Conservation (phyloP, 2,113 vertebrate genomes). For the Lasiurus borealis region DNA sequence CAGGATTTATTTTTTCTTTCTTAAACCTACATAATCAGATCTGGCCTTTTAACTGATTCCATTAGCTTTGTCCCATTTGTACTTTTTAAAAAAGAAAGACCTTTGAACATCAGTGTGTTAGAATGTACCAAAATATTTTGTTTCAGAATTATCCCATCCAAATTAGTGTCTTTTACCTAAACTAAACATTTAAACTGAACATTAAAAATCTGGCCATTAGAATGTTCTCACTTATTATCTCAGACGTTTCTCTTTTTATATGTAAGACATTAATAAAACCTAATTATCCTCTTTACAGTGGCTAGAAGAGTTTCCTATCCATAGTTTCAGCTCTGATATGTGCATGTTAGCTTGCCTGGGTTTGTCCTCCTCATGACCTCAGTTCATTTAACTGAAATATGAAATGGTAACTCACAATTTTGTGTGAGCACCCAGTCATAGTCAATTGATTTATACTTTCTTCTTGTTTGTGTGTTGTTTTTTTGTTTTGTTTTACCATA, state of each 20-base stretch:
- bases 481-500: background rate
- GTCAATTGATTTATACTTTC: background rate
- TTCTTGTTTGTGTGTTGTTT: background rate
- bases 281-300: background rate
- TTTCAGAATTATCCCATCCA: background rate
- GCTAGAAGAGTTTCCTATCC: background rate
- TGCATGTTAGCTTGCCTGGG: background rate
- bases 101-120: background rate
- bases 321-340: background rate
- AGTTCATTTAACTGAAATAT: background rate
- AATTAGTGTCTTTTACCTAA: background rate
- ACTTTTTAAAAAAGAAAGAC: background rate
- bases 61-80: background rate
- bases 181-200: background rate
- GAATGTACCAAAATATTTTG: background rate
- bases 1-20: background rate
- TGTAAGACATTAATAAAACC: background rate
- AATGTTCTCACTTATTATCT: background rate
- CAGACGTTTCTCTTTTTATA: background rate
- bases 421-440: background rate
- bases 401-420: background rate
- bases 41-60: background rate
- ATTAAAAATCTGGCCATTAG: background rate
- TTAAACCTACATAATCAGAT: background rate
- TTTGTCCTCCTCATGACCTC: background rate